Conservation (phyloP, 2,797 vertebrate species). For the Threskiornis aethiopicus region DNA sequence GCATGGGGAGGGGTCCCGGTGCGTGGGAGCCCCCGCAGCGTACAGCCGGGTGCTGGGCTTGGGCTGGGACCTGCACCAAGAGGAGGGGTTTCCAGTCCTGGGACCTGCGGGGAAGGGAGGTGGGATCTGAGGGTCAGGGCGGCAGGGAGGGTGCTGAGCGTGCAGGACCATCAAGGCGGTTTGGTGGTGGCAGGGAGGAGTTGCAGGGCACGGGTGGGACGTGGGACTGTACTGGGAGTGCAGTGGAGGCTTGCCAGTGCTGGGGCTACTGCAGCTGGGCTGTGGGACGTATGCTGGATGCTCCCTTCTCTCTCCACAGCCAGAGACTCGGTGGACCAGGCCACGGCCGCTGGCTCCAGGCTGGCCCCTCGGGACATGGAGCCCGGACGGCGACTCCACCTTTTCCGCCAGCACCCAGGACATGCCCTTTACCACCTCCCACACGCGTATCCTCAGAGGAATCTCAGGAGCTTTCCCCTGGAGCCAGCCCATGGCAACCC, state of each 20-base stretch:
- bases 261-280: not conserved
- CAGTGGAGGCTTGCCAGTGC: accelerated
- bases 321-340: constrained; percentile 74
- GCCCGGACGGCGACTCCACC: constrained; percentile 85
- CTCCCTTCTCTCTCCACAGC: constrained; percentile 74
- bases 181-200: not conserved
- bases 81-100: not conserved
- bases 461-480: constrained; percentile 75
- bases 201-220: accelerated
- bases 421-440: constrained; percentile 83
- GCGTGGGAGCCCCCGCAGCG: accelerated
- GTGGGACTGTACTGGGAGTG: accelerated
- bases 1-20: not conserved
- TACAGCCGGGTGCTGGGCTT: not conserved
- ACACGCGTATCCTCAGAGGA: constrained; percentile 72
- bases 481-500: constrained; percentile 78
- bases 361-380: constrained; percentile 79
- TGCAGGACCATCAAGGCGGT: not conserved
- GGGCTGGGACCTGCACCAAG: not conserved
- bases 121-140: accelerated
- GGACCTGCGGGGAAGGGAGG: not conserved
- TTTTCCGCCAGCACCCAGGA: constrained; percentile 83
- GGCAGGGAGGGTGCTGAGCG: not conserved
- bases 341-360: constrained; percentile 62
- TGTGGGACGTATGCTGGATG: not conserved